Base-by-base conservation (phyloP, 2,888 invertebrate species). In the Nomada flava region DNA sequence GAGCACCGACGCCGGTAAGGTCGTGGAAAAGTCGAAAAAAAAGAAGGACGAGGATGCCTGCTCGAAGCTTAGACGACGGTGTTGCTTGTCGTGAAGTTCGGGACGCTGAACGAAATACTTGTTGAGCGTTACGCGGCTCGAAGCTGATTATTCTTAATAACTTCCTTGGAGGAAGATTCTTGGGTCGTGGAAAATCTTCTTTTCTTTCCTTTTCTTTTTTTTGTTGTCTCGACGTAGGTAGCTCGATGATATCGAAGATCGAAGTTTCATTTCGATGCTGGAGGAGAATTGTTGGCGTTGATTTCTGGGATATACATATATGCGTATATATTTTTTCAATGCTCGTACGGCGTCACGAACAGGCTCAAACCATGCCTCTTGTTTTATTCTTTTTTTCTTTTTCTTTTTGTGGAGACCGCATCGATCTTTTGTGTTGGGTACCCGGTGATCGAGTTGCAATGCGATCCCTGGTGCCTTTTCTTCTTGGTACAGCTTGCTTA, bases 11-110 rank as follows among this genome's bases (percentile, higher is more conserved):
- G 78, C 59, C 80, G 85, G 78, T 90, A 87, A 88, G 84, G 86
- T 60, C 47, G 70, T 64, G 60, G 83, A 80, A 77, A 83, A 70
- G 69, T 67, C 73, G 77, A 89, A 81, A 77, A 76, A 85, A 76
- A 75, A 72, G 74, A 86, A 88, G 76, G 88, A 91, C 77, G 83
- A 88, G 52, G 87, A 89, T 70, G 76, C 84, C 83, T 92, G 91
- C 87, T 91, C 86, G 77, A 89, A 86, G 29, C 75, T 90, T 76
- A 89, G 84, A 74, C 88, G 88, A 50, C 93, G 93, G 88, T 89
- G 90, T 82, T 88, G 92, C 81, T 88, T 93, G 76, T 90, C 90
- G 57, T 92, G 88, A 91, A 64, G 71, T 29, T 36, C 63, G 50
- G 44, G 77, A 64, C 74, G 36, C 57, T 59, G 63, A 10, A 53